Conservation (phyloP, 2,113 vertebrate genomes). For the Eudyptes chrysolophus region DNA sequence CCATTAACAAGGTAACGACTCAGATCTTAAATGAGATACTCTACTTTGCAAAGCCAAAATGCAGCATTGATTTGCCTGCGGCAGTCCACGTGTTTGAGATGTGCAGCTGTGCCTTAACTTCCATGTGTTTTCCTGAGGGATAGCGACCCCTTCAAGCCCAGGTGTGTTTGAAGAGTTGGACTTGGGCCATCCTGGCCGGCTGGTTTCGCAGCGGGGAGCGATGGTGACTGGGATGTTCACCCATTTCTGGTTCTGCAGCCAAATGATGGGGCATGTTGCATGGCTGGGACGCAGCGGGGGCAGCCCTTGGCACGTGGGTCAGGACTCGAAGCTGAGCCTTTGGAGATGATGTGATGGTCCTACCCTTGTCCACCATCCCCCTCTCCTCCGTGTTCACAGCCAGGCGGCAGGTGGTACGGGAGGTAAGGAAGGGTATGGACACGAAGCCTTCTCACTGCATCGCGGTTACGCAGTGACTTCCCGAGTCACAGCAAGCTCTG, state of each 20-base stretch:
- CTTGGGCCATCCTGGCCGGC: not conserved
- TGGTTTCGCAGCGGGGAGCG: accelerated
- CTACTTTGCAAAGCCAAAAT: not conserved
- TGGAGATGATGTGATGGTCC: not conserved
- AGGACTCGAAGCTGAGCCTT: not conserved
- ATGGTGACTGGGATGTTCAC: not conserved
- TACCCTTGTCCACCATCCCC: not conserved
- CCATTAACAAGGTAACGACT: not conserved
- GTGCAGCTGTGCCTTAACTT: not conserved
- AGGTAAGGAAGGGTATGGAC: not conserved
- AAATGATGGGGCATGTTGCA: not conserved
- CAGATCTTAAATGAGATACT: not conserved
- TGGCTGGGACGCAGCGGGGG: accelerated
- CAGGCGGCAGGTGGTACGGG: not conserved
- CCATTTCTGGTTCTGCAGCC: not conserved
- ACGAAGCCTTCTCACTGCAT: not conserved
- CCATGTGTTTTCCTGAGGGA: not conserved
- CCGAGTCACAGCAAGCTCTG: not conserved
- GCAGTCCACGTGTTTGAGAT: not conserved
- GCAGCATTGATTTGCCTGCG: not conserved
- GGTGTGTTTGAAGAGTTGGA: not conserved
- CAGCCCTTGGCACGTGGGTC: not conserved
- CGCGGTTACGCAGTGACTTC: accelerated
- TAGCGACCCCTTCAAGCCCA: not conserved
- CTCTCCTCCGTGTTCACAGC: not conserved